Conservation (phyloP, 2,113 vertebrate genomes). For the Spizaetus ornatus region DNA sequence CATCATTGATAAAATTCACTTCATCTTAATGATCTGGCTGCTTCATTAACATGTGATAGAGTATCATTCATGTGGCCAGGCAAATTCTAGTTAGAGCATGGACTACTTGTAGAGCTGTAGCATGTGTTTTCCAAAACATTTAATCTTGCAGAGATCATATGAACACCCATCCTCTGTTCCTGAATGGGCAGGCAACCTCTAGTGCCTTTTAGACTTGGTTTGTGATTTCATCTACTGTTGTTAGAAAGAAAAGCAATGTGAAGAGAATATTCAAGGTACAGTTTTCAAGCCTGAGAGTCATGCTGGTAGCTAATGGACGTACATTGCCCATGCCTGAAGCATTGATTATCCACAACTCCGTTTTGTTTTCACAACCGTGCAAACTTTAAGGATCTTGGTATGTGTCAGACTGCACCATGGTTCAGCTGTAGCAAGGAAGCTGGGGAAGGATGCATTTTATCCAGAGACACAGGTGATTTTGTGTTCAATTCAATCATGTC, state of each 20-base stretch:
- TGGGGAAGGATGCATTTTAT: neutral
- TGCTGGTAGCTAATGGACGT: neutral
- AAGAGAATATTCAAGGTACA: neutral
- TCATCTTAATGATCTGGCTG: neutral
- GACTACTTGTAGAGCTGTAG: neutral
- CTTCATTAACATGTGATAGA: neutral
- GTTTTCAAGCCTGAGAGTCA: neutral
- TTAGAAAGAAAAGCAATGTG: neutral
- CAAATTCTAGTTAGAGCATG: neutral
- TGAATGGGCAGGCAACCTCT: fast-evolving
- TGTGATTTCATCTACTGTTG: neutral
- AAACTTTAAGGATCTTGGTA: neutral
- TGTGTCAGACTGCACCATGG: fast-evolving
- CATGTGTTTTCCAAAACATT: neutral
- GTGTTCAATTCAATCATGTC: neutral
- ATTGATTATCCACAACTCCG: neutral
- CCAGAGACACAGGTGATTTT: neutral
- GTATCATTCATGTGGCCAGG: neutral
- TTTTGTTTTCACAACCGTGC: neutral
- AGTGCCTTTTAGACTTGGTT: neutral
- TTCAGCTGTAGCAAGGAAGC: neutral
- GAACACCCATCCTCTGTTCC: neutral
- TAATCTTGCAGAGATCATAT: neutral
- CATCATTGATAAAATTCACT: neutral
- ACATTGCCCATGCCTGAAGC: neutral